Percentiles rank a stretch among this genome's conserved stretches.
phyloP scores from a whole-genome alignment of 2,888 invertebrate species.

The Pollenia amentaria region DNA sequence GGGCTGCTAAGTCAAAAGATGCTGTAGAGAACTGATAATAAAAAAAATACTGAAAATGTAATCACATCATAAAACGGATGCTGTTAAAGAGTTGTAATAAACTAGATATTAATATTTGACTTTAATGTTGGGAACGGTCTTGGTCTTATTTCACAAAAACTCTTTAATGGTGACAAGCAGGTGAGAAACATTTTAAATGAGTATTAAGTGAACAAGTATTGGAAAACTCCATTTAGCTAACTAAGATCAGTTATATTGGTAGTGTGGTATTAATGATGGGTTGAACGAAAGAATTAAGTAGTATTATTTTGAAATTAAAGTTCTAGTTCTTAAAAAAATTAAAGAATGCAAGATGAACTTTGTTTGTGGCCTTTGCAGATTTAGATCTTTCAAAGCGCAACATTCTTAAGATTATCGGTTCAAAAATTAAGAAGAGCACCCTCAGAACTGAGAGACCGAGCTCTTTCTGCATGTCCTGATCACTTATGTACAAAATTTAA shows the following conservation, averaged over 20 bases:
- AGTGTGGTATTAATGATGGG: not conserved
- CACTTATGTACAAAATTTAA: too few species aligned
- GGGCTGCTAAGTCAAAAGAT: slow-evolving; percentile 23
- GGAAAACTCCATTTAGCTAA: slow-evolving; percentile 17
- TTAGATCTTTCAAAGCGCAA: too few species aligned
- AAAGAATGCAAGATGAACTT: too few species aligned
- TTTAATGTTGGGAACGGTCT: slow-evolving; percentile 32
- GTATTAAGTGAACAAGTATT: not conserved
- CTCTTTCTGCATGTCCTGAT: too few species aligned
- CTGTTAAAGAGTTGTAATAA: slow-evolving; percentile 66
- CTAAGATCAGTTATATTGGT: slow-evolving; percentile 1
- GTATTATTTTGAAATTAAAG: too few species aligned
- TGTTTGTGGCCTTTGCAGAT: too few species aligned
- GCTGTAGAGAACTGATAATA: not conserved
- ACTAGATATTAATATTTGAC: slow-evolving; percentile 44
- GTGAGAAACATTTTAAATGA: not conserved
- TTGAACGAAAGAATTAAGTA: too few species aligned
- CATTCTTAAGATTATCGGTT: too few species aligned
- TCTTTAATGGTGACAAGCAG: slow-evolving; percentile 16
- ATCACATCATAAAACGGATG: slow-evolving; percentile 67
- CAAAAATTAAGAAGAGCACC: too few species aligned
- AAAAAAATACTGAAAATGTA: slow-evolving; percentile 30
- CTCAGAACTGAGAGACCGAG: too few species aligned
- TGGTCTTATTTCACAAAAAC: slow-evolving; percentile 5
- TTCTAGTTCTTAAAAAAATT: too few species aligned